These are phyloP conservation scores for Laticauda colubrina DNA, from an alignment of 2,113 vertebrate genomes.

Conservation along the genomic window DNA sequence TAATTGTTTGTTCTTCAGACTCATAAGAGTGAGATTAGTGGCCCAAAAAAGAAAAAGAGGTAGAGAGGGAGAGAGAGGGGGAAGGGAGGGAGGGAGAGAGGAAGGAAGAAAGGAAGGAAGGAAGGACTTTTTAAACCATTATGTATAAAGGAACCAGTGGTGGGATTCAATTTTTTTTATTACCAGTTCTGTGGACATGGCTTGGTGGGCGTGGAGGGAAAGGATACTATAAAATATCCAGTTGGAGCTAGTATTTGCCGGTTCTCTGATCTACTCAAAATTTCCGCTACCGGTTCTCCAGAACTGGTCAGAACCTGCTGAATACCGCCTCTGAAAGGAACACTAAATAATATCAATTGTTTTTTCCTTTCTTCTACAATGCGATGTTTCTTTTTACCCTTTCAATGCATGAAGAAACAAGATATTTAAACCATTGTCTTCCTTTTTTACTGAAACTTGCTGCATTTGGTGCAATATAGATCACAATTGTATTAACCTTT, in stretches of 20 bases:
- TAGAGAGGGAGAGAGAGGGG: too few relatives aligned
- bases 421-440: neutral
- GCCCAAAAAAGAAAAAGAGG: neutral
- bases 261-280: too few relatives aligned
- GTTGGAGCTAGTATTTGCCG: too few relatives aligned
- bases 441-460: neutral
- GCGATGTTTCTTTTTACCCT: neutral
- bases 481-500: neutral
- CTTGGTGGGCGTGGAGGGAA: too few relatives aligned
- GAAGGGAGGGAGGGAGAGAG: too few relatives aligned
- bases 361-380: neutral
- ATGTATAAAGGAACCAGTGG: neutral
- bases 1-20: neutral
- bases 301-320: too few relatives aligned
- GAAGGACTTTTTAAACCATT: neutral
- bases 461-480: neutral
- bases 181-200: too few relatives aligned
- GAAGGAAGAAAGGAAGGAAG: too few relatives aligned
- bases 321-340: neutral
- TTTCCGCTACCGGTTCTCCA: too few relatives aligned
- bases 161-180: too few relatives aligned
- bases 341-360: neutral
- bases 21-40: neutral
- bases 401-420: neutral
- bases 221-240: too few relatives aligned